Base-by-base conservation (phyloP, 2,113 vertebrate genomes). In the Ardeotis arabs region DNA sequence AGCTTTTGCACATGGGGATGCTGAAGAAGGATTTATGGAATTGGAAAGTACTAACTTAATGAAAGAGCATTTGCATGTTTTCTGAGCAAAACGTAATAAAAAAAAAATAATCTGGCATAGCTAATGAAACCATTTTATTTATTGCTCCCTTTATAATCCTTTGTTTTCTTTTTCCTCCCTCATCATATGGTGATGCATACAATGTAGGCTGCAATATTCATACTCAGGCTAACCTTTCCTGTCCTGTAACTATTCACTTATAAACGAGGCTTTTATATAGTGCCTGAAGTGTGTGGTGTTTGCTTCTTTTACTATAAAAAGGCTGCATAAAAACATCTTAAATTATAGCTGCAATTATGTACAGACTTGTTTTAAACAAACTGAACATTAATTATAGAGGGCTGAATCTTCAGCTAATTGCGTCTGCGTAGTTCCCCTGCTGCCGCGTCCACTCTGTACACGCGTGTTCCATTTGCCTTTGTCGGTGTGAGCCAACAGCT, bases 41-140 rank as follows among this genome's bases (percentile, higher is more conserved):
- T 49, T 95, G 56, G 47, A 89, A 75, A 88, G 83, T 87, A 95
- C 95, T 96, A 96, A 96, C 88, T 73, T 96, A 92, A 96, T 84
- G 87, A 96, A 95, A 97, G 94, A 94, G 69, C 92, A 96, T 96
- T 97, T 97, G 83, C 95, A 96, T 98, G 89, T 94, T 96, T 95
- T 95, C 69, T 93, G 84, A 96, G 76, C 56, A 93, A 95, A 97
- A 87, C 10, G 24, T 52, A 53, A 68, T 68, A 88, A 15, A n/a
- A 24, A 24, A 60, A 27, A 53, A 89, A 28, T 50, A 78, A 56
- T 75, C 94, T 90, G 94, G 41, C 67, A 69, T 84, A 74, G 77
- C 84, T 95, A 74, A 95, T 93, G 95, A 96, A 95, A 97, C 67
- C 67, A 55, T 96, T 96, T 96, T 96, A 86, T 96, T 97, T 95